Percentiles rank a stretch among this genome's conserved stretches.
Conservation (phyloP, 2,113 vertebrate species). For the Lasiurus borealis region DNA sequence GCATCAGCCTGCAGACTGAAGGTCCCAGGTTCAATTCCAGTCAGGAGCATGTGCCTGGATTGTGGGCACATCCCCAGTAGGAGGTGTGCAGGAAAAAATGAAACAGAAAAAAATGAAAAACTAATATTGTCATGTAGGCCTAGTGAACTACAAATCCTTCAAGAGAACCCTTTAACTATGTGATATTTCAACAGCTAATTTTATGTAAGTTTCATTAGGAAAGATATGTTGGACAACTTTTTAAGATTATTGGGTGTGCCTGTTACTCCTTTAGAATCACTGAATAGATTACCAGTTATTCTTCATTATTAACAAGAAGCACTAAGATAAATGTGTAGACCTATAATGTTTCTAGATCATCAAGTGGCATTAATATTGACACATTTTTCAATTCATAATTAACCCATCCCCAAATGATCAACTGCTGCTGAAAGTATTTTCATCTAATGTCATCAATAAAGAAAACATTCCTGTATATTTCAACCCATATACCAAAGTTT, state of each 20-base stretch:
- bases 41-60: too few species aligned
- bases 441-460: neutral
- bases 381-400: neutral
- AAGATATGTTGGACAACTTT: neutral
- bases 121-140: neutral
- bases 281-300: slow-evolving; percentile 32
- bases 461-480: neutral
- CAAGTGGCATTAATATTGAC: slow-evolving; percentile 1
- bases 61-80: too few species aligned
- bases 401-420: neutral
- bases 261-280: neutral
- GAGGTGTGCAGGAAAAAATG: too few species aligned
- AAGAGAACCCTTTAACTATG: neutral
- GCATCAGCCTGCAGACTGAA: too few species aligned
- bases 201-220: neutral
- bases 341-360: neutral
- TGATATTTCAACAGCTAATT: neutral
- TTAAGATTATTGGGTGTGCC: neutral
- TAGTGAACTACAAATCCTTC: neutral
- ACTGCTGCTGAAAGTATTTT: neutral
- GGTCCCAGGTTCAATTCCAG: too few species aligned
- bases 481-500: neutral
- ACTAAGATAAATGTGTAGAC: neutral
- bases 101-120: neutral
- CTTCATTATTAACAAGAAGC: neutral